Base-by-base conservation (phyloP, 2,888 invertebrate genomes). In the Mylabris sibirica region DNA sequence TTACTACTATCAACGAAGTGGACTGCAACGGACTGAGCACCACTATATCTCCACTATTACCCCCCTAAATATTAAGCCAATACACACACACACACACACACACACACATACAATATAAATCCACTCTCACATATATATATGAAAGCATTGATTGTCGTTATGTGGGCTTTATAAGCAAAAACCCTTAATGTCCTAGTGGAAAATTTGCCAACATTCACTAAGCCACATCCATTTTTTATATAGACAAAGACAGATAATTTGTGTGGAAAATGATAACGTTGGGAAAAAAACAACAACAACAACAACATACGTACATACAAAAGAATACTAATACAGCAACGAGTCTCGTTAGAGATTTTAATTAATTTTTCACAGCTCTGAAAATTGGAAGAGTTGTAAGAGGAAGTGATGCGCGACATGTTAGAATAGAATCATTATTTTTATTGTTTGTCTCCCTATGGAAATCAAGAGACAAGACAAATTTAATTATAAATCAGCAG, bases 1-100 rank as follows among this genome's bases (percentile, higher is more conserved):
- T 73, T 74, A 72, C 76, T 34, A 22, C 60, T 63, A 70, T 68
- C 68, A 66, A 26, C 72, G 68, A 72, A 74, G 72, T 72, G 72
- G 74, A 69, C 72, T 73, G 65, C 65, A 62, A 41, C 70, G 59
- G 67, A 67, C 66, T 60, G 67, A 38, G 38, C 64, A 12, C 64
- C 60, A 67, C 60, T 57, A 59, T 65, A 38, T 66, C 65, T 66
- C 53, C 63, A 57, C 66, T 49, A 63, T 66, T 20, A 22, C 49
- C 49, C 49, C 44, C 49, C 9, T 49, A 20, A 49, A 49, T 20
- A 49, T 49, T 49, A 44, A 44, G n/a, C 44, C 44, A 8, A 30
- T n/a, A n/a, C n/a, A n/a, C n/a, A 38, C 38, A 14, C 38, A 38
- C 38, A 38, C 9, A 38, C 14, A 38, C 38, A 35, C n/a, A 41